Conservation (phyloP, 2,113 vertebrate species). For the Mustelus asterias region DNA sequence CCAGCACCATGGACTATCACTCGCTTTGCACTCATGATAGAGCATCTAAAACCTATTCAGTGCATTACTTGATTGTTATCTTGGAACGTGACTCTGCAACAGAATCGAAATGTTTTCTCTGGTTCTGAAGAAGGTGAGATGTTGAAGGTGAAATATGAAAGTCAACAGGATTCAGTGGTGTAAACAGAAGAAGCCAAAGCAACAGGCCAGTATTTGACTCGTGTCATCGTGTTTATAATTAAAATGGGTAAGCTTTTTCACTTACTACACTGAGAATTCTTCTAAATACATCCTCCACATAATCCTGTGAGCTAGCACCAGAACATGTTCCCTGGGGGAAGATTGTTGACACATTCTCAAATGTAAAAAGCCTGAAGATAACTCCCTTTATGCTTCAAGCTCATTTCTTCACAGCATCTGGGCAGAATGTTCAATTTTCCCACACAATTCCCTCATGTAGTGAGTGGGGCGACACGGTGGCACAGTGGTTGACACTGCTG, state of each 20-base stretch:
- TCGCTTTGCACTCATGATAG: background rate
- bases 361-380: no score
- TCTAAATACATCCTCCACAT: background rate
- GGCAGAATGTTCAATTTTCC: background rate
- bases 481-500: no score
- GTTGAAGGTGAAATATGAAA: conserved; percentile 37
- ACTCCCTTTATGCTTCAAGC: no score
- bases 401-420: no score
- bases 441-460: background rate
- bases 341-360: no score
- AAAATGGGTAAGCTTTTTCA: background rate
- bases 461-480: no score
- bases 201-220: background rate
- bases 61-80: conserved; percentile 28
- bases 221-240: background rate
- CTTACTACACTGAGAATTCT: background rate
- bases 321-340: no score
- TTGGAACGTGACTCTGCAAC: conserved; percentile 21
- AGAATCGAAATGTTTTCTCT: conserved; percentile 22
- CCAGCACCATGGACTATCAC: conserved; percentile 23
- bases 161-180: background rate
- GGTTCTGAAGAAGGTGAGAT: background rate
- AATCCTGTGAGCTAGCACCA: no score
- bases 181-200: background rate
- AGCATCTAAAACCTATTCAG: conserved; percentile 26